These are phyloP conservation scores for Mythimna lalbum DNA, from an alignment of 2,888 invertebrate genomes.

Conservation along the genomic window DNA sequence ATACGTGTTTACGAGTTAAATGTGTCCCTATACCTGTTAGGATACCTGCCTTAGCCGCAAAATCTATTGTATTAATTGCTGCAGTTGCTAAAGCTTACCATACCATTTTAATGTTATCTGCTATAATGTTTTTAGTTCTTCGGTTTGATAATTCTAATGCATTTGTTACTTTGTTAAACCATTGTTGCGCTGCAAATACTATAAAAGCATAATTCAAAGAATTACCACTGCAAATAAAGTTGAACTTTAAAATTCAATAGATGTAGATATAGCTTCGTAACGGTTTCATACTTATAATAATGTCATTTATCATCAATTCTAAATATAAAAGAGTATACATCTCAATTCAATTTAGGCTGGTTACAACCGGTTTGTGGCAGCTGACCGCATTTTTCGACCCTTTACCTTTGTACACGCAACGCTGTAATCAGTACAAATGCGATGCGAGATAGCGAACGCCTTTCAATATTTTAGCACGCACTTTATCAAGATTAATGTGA, in stretches of 20 bases:
- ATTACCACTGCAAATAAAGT: slow-evolving; percentile 16
- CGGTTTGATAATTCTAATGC: background rate
- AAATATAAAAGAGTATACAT: slow-evolving; percentile 53
- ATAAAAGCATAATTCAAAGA: background rate
- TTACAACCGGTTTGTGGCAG: slow-evolving; percentile 54
- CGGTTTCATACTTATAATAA: slow-evolving; percentile 40
- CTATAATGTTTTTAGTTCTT: slow-evolving; percentile 30
- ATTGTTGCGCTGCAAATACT: background rate
- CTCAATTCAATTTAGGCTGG: slow-evolving; percentile 59
- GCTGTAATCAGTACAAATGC: slow-evolving; percentile 87
- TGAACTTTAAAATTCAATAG: slow-evolving; percentile 29
- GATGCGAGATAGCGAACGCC: slow-evolving; percentile 81
- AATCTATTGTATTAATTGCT: slow-evolving; percentile 49
- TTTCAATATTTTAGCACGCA: slow-evolving; percentile 88
- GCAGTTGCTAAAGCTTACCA: slow-evolving; percentile 41
- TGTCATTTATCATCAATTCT: slow-evolving; percentile 46
- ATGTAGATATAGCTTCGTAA: slow-evolving; percentile 31
- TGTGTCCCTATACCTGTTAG: slow-evolving; percentile 28
- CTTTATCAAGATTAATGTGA: slow-evolving; percentile 86
- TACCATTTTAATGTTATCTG: slow-evolving; percentile 11
- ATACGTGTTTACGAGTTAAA: slow-evolving; percentile 37
- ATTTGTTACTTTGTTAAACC: slow-evolving; percentile 1
- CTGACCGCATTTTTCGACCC: slow-evolving; percentile 67
- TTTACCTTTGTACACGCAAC: slow-evolving; percentile 73
- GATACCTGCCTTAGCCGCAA: slow-evolving; percentile 52